phyloP scores from a whole-genome alignment of 2,113 vertebrate genomes.

The Gopherus evgoodei region DNA sequence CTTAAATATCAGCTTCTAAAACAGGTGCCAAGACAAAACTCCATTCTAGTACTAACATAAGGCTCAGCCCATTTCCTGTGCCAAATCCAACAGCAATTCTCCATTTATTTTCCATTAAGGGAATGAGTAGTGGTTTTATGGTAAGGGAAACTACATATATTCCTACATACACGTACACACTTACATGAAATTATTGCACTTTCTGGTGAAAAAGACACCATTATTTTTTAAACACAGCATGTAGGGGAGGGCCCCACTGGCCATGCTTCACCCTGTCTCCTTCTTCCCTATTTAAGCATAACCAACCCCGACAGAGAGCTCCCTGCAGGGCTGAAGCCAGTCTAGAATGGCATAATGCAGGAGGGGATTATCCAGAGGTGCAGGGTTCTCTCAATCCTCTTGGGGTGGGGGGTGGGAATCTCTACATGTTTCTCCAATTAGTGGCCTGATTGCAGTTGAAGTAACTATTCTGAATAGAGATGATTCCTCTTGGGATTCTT shows the following conservation, averaged over 20 bases:
- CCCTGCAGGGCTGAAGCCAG: not conserved
- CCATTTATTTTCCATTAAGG: not conserved
- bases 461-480: not conserved
- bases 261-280: not conserved
- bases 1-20: not conserved
- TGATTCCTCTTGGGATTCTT: not conserved
- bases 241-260: not conserved
- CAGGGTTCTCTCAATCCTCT: not conserved
- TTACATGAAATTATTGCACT: not conserved
- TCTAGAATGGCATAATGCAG: not conserved
- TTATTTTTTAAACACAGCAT: not conserved
- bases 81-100: not conserved
- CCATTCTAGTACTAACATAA: not conserved
- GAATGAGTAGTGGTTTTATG: not conserved
- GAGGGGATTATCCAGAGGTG: not conserved
- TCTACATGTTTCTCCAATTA: not conserved
- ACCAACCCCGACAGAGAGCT: accelerated
- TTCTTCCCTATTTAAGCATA: not conserved
- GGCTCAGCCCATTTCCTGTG: not conserved
- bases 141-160: not conserved
- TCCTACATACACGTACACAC: not conserved
- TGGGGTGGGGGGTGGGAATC: not conserved
- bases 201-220: not conserved
- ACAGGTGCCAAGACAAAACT: not conserved
- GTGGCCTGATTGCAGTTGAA: not conserved